phyloP scores from a whole-genome alignment of 2,888 invertebrate genomes.

The Lamellibrachia columna region DNA sequence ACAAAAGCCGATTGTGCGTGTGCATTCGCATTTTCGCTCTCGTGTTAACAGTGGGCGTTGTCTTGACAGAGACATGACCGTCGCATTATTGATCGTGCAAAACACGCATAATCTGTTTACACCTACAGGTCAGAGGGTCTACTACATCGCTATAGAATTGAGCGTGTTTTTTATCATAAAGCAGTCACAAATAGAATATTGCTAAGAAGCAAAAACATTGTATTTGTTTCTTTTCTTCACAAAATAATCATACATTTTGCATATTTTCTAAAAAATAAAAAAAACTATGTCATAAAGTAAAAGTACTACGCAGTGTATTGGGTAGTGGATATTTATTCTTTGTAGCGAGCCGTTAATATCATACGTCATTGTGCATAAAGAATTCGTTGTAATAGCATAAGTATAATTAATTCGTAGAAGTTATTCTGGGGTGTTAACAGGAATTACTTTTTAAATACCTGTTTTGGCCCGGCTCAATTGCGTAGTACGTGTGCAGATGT shows the following conservation, averaged over 20 bases:
- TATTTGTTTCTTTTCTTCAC: not conserved
- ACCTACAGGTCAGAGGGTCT: not conserved
- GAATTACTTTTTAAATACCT: not conserved
- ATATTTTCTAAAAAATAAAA: not conserved
- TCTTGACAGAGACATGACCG: slow-evolving; percentile 18
- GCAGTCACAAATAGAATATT: slow-evolving; percentile 20
- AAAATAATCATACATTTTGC: not conserved
- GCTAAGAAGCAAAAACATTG: not conserved
- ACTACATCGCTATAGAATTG: slow-evolving; percentile 13
- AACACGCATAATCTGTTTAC: slow-evolving; percentile 20
- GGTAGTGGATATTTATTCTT: not conserved
- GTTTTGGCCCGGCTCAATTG: too few relatives aligned
- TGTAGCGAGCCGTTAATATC: not conserved
- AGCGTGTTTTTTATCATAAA: not conserved
- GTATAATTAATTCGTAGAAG: not conserved
- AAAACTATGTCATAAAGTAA: not conserved
- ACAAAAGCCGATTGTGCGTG: slow-evolving; percentile 14
- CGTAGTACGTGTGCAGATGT: too few relatives aligned
- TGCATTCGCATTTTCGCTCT: not conserved
- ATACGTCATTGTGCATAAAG: not conserved
- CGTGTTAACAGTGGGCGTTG: not conserved
- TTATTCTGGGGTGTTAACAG: too few relatives aligned
- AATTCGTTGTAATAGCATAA: not conserved
- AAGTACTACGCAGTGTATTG: not conserved
- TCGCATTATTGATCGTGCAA: slow-evolving; percentile 7